Evolutionary conservation across 2,797 vertebrate genomes (phyloP).

Genomic region (Distichodus sexfasciatus): DNA sequence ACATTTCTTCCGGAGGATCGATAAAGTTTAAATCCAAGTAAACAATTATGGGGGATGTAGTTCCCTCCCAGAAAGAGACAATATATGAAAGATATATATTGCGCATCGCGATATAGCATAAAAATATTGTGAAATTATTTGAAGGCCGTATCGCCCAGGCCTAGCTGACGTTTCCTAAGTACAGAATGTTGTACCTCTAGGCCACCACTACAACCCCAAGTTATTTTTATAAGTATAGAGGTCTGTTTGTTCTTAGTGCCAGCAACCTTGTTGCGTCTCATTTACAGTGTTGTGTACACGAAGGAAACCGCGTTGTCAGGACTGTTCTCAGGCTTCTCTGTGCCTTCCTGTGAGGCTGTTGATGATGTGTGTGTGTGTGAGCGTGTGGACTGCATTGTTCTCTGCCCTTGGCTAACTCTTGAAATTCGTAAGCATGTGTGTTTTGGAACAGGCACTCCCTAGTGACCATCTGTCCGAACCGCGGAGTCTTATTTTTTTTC

Average conservation of each 20-base stretch:
- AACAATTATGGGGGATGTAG: too few relatives aligned
- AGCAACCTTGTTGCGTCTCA: conserved; percentile 21
- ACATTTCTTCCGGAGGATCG: too few relatives aligned
- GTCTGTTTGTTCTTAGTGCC: conserved; percentile 11
- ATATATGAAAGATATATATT: too few relatives aligned
- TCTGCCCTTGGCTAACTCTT: conserved; percentile 16
- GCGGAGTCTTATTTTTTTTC: conserved; percentile 25
- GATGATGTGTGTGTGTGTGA: conserved; percentile 5
- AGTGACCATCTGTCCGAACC: conserved; percentile 20
- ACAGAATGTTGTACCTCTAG: too few relatives aligned
- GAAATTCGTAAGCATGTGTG: conserved; percentile 20
- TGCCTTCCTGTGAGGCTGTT: background rate
- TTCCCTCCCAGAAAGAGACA: too few relatives aligned
- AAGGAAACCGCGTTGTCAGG: background rate
- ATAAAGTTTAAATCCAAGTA: too few relatives aligned
- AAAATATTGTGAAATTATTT: too few relatives aligned
- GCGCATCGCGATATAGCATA: too few relatives aligned
- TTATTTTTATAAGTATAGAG: conserved; percentile 39
- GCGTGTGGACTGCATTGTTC: background rate
- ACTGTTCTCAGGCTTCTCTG: background rate
- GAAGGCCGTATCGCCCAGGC: too few relatives aligned
- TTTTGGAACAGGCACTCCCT: conserved; percentile 1
- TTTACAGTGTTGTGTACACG: conserved; percentile 4
- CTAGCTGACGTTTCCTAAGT: too few relatives aligned
- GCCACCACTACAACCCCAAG: too few relatives aligned